Conservation (phyloP, 2,113 vertebrate genomes). For the Scortum barcoo region DNA sequence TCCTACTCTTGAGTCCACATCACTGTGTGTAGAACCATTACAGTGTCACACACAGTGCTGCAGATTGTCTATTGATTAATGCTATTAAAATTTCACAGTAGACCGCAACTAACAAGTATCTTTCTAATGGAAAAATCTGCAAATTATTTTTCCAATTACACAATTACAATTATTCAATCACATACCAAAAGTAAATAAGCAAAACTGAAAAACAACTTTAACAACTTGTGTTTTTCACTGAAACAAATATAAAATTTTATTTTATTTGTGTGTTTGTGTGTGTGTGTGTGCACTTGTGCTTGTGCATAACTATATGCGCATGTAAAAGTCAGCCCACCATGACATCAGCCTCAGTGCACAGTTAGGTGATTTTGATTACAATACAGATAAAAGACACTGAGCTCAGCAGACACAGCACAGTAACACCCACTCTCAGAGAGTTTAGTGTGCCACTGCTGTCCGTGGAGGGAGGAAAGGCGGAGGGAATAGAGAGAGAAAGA, state of each 20-base stretch:
- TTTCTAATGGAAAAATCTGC: neutral
- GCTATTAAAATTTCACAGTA: neutral
- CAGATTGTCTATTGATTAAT: neutral
- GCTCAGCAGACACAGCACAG: constrained; percentile 27
- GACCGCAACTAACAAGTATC: neutral
- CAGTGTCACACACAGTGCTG: neutral
- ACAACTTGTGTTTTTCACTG: too few relatives aligned
- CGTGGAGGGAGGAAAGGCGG: neutral
- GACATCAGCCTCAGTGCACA: constrained; percentile 22
- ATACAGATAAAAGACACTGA: constrained; percentile 22
- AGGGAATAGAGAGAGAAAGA: neutral
- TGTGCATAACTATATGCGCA: neutral
- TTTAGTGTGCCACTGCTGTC: neutral
- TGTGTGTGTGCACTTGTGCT: neutral
- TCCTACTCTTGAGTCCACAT: neutral
- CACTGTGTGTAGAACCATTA: neutral
- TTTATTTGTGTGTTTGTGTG: too few relatives aligned
- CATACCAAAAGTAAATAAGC: neutral
- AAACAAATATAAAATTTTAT: too few relatives aligned
- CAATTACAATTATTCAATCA: too few relatives aligned
- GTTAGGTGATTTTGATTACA: constrained; percentile 28
- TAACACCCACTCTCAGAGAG: constrained; percentile 3
- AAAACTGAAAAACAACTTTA: neutral
- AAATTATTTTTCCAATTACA: neutral
- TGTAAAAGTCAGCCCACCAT: constrained; percentile 21